Evolutionary conservation across 2,113 vertebrate genomes (phyloP).

Genomic region (Limnothrissa miodon): DNA sequence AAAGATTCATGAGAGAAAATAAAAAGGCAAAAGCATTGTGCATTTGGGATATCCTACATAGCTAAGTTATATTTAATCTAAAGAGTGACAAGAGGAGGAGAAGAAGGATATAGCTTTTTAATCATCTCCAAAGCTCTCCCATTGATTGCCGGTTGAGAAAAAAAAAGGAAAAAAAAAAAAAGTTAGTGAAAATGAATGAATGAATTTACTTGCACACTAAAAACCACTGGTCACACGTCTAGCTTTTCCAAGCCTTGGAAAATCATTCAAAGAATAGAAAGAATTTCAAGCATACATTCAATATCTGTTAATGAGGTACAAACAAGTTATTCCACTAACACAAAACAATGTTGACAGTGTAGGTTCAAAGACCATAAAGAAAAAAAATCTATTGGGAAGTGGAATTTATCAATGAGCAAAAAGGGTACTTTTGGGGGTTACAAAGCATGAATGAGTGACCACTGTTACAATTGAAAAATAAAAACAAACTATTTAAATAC

Average conservation of each 20-base stretch:
- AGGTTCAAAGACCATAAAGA: slow-evolving; percentile 40
- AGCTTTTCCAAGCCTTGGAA: background rate
- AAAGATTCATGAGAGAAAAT: slow-evolving; percentile 59
- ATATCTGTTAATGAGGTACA: slow-evolving; percentile 86
- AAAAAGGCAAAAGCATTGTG: slow-evolving; percentile 50
- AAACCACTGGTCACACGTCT: slow-evolving; percentile 6
- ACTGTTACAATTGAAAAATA: background rate
- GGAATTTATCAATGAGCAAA: slow-evolving; percentile 50
- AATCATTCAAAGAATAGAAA: background rate
- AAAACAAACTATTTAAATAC: background rate
- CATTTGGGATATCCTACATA: slow-evolving; percentile 32
- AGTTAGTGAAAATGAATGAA: no score
- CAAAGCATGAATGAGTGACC: background rate
- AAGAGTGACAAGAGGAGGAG: slow-evolving; percentile 3
- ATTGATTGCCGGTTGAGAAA: no score
- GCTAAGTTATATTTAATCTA: slow-evolving; percentile 43
- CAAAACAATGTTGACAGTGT: slow-evolving; percentile 69
- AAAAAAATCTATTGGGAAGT: slow-evolving; percentile 69
- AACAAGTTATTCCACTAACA: slow-evolving; percentile 74
- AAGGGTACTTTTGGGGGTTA: background rate
- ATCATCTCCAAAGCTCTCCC: no score
- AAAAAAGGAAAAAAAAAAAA: no score
- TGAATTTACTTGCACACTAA: no score
- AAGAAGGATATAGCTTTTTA: no score
- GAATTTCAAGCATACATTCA: slow-evolving; percentile 79